Base-by-base conservation (phyloP, 2,797 vertebrate genomes). In the Gambusia yucatana region DNA sequence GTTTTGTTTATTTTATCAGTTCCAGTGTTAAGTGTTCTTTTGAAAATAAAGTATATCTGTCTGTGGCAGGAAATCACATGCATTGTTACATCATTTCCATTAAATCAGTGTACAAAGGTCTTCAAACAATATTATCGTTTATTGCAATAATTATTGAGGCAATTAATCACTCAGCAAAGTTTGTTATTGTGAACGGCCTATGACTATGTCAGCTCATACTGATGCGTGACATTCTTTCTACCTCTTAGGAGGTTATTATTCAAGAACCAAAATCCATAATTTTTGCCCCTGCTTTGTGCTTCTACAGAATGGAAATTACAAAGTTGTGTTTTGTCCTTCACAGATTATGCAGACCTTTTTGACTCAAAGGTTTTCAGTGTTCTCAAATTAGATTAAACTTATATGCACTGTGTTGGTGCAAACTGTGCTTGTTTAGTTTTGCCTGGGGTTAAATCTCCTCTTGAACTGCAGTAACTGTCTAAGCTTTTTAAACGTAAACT, bases 291-390 rank as follows among this genome's bases (percentile, higher is more conserved):
- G 52, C 25, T n/a, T 55, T 55, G 52, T 67, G 81, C 77, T 77
- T 74, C 77, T 30, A 72, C 16, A n/a, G 25, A 79, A 52, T 80
- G 11, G 57, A 86, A 88, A 91, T 91, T 80, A 89, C 75, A 89
- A 69, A 52, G 9, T 55, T 10, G 16, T 87, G 13, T 59, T 71
- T 65, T 59, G 7, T 43, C 75, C 50, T 75, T 76, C 69, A 63
- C 73, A 79, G 69, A 59, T 55, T 30, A 28, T 28, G 73, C 77
- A 81, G 82, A 84, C 41, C 85, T 81, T 79, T 82, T 50, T 76
- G 78, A 84, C 30, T 43, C 72, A 59, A 59, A 59, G n/a, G 75
- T 36, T 75, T 61, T 57, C 73, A 71, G 4, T 36, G 30, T 41
- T 39, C 80, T 88, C 78, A 73, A 82, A 85, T 83, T 81, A 78